phyloP scores from a whole-genome alignment of 1,140 invertebrate genomes.

The Cydia pomonella region DNA sequence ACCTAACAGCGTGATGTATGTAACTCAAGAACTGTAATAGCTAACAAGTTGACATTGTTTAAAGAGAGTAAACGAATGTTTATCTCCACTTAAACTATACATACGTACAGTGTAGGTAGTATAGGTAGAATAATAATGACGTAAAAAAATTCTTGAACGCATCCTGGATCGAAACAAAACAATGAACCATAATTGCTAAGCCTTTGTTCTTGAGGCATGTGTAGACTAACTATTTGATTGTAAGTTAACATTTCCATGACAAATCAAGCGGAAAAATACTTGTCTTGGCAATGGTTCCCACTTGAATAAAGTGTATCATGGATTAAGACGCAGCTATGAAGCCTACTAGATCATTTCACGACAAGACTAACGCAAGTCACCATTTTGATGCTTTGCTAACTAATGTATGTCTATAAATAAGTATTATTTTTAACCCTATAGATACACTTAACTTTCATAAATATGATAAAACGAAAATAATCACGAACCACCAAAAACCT shows the following conservation, averaged over 20 bases:
- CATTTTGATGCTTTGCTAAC: too few species aligned
- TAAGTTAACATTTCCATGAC: neutral
- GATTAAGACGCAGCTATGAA: too few species aligned
- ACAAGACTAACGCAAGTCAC: too few species aligned
- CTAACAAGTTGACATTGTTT: too few species aligned
- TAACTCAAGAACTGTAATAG: too few species aligned
- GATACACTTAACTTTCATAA: too few species aligned
- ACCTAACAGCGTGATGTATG: too few species aligned
- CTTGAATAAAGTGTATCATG: neutral
- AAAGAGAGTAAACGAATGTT: neutral
- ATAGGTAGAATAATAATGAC: conserved; percentile 5
- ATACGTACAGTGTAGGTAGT: neutral
- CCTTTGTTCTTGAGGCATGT: conserved; percentile 22
- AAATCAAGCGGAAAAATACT: conserved; percentile 16
- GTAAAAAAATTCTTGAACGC: conserved; percentile 6
- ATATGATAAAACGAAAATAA: too few species aligned
- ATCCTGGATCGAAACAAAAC: conserved; percentile 21
- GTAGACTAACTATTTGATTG: conserved; percentile 5
- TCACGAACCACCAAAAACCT: too few species aligned
- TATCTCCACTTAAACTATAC: neutral
- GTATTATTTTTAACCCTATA: too few species aligned
- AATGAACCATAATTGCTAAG: conserved; percentile 23
- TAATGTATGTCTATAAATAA: too few species aligned
- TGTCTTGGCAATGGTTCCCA: neutral
- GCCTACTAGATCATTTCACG: too few species aligned